Evolutionary conservation across 2,888 invertebrate genomes (phyloP), one percentile per base, ranked within the genome.

Genomic region (Acleris literana): DNA sequence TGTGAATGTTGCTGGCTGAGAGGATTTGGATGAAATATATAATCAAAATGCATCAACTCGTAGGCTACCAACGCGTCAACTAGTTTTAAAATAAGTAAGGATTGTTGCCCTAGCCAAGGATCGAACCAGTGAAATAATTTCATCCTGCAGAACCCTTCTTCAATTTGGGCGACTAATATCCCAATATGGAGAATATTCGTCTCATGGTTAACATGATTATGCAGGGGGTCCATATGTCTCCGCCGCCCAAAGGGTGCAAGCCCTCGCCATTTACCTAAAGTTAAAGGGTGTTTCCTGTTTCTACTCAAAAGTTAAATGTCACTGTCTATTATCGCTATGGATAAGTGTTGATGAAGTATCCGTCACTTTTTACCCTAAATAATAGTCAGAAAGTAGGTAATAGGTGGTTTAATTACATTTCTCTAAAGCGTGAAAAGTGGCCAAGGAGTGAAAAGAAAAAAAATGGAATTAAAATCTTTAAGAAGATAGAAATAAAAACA

Each of bases 181-280:
- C 51, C 51, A 51, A 57, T n/a, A n/a, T n/a, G n/a, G n/a, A n/a
- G n/a, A n/a, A n/a, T 64, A 63, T 69, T 67, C 60, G 60, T 69
- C 59, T 44, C 60, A 57, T 56, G 60, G 67, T 46, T 68, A 69
- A 69, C 69, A 52, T 59, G 68, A 68, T 69, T 68, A 69, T 64
- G 56, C 64, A 69, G 63, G 68, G 48, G 65, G 56, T 44, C 68
- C 69, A 69, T 69, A 68, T 60, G 68, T 65, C 54, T 55, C 59
- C 44, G 29, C 44, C 48, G 43, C 39, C 54, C 60, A 56, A 61
- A 65, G 60, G 65, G 59, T 64, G 22, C 13, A 33, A 9, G 29
- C 64, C 60, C 65, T 55, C 60, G 56, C 44, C 55, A 55, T 55
- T 65, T 60, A 55, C 51, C 65, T 55, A 65, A 55, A 20, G 25